Conservation (phyloP, 2,888 invertebrate species). For the Unio delphinus region DNA sequence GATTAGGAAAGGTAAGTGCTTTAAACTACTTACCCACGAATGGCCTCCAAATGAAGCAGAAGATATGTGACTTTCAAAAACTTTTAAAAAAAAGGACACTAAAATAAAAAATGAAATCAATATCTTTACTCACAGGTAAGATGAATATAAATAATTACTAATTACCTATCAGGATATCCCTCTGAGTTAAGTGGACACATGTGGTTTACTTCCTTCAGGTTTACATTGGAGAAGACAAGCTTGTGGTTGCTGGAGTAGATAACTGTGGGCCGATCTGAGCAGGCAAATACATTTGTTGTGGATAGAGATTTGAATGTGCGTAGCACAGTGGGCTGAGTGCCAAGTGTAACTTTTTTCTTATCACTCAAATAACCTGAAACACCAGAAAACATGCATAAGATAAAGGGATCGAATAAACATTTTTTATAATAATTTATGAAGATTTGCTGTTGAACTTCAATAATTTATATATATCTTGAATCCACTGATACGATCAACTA, state of each 20-base stretch:
- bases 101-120: background rate
- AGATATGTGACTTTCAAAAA: background rate
- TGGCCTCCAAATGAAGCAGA: too few relatives aligned
- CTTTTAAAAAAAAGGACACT: background rate
- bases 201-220: conserved; percentile 81
- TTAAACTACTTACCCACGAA: too few relatives aligned
- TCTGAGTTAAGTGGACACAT: conserved; percentile 98
- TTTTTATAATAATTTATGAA: too few relatives aligned
- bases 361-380: conserved; percentile 83
- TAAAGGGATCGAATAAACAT: background rate
- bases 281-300: conserved; percentile 98
- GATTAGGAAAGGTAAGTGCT: too few relatives aligned
- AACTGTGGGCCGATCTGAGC: conserved; percentile 97
- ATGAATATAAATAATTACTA: background rate
- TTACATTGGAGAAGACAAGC: conserved; percentile 98
- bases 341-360: conserved; percentile 95
- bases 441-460: too few relatives aligned
- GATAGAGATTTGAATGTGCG: conserved; percentile 80
- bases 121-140: background rate
- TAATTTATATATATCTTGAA: background rate
- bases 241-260: conserved; percentile 99
- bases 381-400: background rate
- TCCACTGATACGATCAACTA: too few relatives aligned
- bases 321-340: conserved; percentile 96
- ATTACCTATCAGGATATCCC: conserved; percentile 91